These are phyloP conservation scores for Schlechtendalia chinensis DNA, from an alignment of 1,140 invertebrate species.

Conservation along the genomic window DNA sequence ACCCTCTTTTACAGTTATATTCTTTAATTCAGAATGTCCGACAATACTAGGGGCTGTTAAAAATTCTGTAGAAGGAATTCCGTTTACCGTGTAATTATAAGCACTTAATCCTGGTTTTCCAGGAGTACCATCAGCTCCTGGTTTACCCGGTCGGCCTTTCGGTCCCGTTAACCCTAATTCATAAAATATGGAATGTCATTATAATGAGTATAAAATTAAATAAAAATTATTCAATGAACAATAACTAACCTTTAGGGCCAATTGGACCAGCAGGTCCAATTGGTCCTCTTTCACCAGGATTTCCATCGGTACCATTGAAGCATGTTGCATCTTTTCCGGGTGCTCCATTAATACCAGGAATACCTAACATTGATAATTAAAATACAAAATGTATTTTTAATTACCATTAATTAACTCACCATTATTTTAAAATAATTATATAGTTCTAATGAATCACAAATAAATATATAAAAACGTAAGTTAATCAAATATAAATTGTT, in stretches of 20 bases:
- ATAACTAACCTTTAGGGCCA: conserved; percentile 56
- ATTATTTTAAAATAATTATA: no score
- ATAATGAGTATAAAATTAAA: not conserved
- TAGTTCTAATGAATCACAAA: no score
- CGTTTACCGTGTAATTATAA: conserved; percentile 66
- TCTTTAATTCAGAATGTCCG: conserved; percentile 55
- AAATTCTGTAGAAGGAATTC: conserved; percentile 61
- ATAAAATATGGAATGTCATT: not conserved
- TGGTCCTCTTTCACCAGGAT: conserved; percentile 41
- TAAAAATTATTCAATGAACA: not conserved
- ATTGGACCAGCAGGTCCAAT: conserved; percentile 54
- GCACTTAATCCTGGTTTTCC: conserved; percentile 69
- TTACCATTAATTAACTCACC: no score
- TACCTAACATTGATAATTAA: conserved; percentile 57
- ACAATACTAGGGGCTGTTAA: conserved; percentile 78
- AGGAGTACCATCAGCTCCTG: conserved; percentile 64
- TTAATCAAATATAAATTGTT: no score
- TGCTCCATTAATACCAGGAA: conserved; percentile 67
- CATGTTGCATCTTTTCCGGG: conserved; percentile 68
- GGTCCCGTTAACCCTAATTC: conserved; percentile 66
- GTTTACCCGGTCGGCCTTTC: conserved; percentile 67
- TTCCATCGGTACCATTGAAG: conserved; percentile 53
- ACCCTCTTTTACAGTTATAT: conserved; percentile 68
- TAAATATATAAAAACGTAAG: no score
- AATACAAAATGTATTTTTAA: not conserved